These are phyloP conservation scores for Heteractis magnifica DNA, from an alignment of 92 coral and sea anemone genomes.

Conservation along the genomic window DNA sequence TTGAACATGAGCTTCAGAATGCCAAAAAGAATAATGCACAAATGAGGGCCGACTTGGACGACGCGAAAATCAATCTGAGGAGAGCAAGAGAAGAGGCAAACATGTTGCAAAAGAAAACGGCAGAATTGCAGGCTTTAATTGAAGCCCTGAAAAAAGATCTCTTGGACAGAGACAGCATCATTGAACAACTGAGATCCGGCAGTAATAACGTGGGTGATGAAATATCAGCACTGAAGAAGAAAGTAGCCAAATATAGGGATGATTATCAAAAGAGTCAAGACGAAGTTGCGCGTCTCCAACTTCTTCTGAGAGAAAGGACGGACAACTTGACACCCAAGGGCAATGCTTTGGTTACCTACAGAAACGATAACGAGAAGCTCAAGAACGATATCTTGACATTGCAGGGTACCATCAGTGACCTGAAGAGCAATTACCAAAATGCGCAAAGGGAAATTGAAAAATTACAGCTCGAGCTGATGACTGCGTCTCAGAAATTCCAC, in stretches of 20 bases:
- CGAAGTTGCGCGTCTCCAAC: slow-evolving; percentile 66
- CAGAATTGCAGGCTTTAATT: slow-evolving; percentile 61
- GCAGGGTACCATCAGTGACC: slow-evolving; percentile 57
- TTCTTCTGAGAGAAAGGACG: slow-evolving; percentile 62
- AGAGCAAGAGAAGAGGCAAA: slow-evolving; percentile 65
- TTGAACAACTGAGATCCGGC: slow-evolving; percentile 49
- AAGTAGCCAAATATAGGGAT: slow-evolving; percentile 64
- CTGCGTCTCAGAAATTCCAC: slow-evolving; percentile 56
- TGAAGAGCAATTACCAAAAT: slow-evolving; percentile 59
- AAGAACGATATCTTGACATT: slow-evolving; percentile 63
- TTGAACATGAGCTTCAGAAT: slow-evolving; percentile 44
- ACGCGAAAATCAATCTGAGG: slow-evolving; percentile 53
- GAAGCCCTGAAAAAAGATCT: slow-evolving; percentile 66
- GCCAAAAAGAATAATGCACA: slow-evolving; percentile 58
- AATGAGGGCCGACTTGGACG: slow-evolving; percentile 56
- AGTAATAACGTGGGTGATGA: slow-evolving; percentile 55
- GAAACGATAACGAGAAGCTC: slow-evolving; percentile 66
- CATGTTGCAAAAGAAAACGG: slow-evolving; percentile 36
- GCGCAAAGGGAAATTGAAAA: slow-evolving; percentile 72
- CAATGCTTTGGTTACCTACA: slow-evolving; percentile 29
- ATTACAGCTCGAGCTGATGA: slow-evolving; percentile 55
- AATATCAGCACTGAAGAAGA: slow-evolving; percentile 56
- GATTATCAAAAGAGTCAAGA: slow-evolving; percentile 70
- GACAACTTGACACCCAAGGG: slow-evolving; percentile 51
- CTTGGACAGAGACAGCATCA: slow-evolving; percentile 45